A percentile compares a stretch with the other conserved stretches of the same genome.
Conservation (phyloP, 2,797 vertebrate genomes). For the Eulemur mongoz region DNA sequence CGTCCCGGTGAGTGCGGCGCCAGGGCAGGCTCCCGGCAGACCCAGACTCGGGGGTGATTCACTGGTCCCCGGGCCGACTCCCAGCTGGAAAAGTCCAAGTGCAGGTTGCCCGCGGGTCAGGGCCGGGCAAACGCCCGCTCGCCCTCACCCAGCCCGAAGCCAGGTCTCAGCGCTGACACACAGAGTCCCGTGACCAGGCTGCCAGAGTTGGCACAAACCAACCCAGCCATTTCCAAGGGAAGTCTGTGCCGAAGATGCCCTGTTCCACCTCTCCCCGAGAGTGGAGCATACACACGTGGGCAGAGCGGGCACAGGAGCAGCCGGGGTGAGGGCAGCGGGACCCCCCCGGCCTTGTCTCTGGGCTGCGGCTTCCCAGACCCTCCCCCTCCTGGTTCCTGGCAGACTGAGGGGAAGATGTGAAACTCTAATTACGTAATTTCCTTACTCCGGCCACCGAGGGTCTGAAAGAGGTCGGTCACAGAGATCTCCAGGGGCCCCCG, state of each 20-base stretch:
- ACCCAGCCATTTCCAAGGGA: background rate
- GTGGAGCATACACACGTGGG: background rate
- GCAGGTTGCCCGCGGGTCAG: background rate
- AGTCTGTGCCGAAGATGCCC: background rate
- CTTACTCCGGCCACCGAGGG: background rate
- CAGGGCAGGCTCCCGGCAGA: background rate
- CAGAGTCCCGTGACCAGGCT: background rate
- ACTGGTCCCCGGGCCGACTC: background rate
- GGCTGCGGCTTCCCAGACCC: background rate
- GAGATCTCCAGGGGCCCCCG: background rate
- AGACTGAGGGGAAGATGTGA: background rate
- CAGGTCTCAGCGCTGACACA: background rate
- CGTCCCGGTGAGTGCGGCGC: slow-evolving; percentile 91
- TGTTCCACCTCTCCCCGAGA: background rate
- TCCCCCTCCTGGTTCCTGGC: background rate
- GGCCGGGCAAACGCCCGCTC: background rate
- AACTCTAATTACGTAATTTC: background rate
- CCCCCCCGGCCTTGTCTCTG: background rate
- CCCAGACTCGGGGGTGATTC: slow-evolving; percentile 33
- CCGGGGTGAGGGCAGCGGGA: too few species aligned
- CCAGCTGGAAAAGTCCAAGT: slow-evolving; percentile 69
- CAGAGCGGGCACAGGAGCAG: fast-evolving
- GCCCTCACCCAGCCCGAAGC: background rate
- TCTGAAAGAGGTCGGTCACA: background rate
- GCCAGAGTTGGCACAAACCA: background rate